Base-by-base conservation (phyloP, 2,888 invertebrate genomes). In the Synanthedon vespiformis region DNA sequence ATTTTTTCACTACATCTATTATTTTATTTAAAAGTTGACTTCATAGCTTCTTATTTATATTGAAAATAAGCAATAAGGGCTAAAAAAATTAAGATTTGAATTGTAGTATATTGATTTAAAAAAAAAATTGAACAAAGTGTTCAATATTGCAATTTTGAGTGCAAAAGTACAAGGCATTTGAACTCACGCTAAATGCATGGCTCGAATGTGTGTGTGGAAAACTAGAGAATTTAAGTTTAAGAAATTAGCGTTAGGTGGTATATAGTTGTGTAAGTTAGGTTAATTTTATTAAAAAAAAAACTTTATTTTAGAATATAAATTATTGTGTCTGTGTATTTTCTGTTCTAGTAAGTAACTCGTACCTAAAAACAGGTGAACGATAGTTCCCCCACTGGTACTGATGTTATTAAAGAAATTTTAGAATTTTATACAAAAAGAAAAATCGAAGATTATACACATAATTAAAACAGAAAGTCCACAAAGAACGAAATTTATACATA, bases 401-500 rank as follows among this genome's bases (percentile, higher is more conserved):
- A 80, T 79, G 76, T 68, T 22, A 78, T 81, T 73, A 69, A 77
- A 74, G 74, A 78, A 78, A 81, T 74, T 78, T 80, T 82, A 85
- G 80, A 77, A 71, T 86, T 86, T 86, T 84, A 84, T 85, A 84
- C 83, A 79, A 81, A 80, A 73, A 55, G 58, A 22, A 65, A n/a
- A 67, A 82, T 84, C 44, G 82, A 82, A 82, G 72, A 78, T 73
- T 67, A 77, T 80, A 77, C 83, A 75, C 83, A 75, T 80, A 84
- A 85, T 84, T 84, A 82, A 84, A 83, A 85, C 84, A 83, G 84
- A 79, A 86, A 85, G 86, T 87, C 85, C 87, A 86, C 85, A 85
- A 82, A 85, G 54, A 57, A 57, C 57, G 57, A 58, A 57, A 58
- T 86, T 87, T 86, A 81, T 85, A 34, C 34, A 34, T 34, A 34